Evolutionary conservation across 2,113 vertebrate species (phyloP).

Genomic region (Phoenicopterus ruber): DNA sequence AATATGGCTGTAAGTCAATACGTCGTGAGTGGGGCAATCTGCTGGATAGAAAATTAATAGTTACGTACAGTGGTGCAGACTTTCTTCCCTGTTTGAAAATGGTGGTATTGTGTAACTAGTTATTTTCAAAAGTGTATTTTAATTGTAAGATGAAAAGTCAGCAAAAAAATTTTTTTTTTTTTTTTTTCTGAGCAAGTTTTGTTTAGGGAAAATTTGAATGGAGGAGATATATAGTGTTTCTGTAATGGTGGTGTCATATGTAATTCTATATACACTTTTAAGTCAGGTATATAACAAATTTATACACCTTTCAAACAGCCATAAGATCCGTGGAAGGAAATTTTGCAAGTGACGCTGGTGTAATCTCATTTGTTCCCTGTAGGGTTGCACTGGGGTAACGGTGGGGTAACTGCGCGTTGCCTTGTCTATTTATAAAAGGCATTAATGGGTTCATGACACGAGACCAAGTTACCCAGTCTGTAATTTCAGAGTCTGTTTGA

Average conservation of each 20-base stretch:
- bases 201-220: background rate
- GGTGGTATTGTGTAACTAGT: background rate
- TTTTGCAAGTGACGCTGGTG: background rate
- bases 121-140: background rate
- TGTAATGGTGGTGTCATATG: background rate
- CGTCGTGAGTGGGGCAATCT: background rate
- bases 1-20: background rate
- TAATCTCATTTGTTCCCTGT: background rate
- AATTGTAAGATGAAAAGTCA: background rate
- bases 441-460: background rate
- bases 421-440: background rate
- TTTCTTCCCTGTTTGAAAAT: background rate
- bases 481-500: background rate
- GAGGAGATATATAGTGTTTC: background rate
- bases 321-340: background rate
- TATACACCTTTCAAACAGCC: background rate
- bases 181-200: background rate
- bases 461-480: background rate
- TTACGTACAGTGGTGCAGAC: background rate
- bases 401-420: background rate
- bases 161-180: background rate
- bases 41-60: background rate
- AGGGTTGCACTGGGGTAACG: background rate
- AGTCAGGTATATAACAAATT: background rate
- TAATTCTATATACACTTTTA: background rate